Conservation (phyloP, 2,888 invertebrate species). For the Dorcus parallelipipedus region DNA sequence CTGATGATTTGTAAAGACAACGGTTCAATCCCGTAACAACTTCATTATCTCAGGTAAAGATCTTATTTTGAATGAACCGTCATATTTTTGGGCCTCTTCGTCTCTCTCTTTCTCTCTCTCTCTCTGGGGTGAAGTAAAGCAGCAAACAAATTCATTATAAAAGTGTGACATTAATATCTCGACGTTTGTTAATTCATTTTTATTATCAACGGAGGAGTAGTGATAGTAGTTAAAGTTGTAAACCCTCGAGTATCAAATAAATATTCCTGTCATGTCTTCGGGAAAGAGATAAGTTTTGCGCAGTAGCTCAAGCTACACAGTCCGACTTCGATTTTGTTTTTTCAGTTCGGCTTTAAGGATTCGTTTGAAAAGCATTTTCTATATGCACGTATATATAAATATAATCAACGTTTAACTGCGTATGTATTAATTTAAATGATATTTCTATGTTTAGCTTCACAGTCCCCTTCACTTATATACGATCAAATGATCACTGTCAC, state of each 20-base stretch:
- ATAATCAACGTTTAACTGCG: no score
- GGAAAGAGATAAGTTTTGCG: constrained; percentile 2
- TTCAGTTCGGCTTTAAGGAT: background rate
- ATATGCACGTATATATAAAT: no score
- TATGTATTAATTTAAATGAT: constrained; percentile 7
- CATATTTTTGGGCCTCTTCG: background rate
- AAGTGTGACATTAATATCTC: constrained; percentile 44
- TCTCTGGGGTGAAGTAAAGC: constrained; percentile 40
- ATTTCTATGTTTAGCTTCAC: background rate
- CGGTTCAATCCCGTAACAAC: constrained; percentile 1
- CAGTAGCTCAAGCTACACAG: background rate
- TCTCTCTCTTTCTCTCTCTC: constrained; percentile 35
- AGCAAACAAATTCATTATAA: constrained; percentile 45
- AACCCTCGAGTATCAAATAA: constrained; percentile 1
- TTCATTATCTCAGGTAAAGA: constrained; percentile 1
- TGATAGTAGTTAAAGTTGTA: constrained; percentile 36
- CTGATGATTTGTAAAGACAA: constrained; percentile 2
- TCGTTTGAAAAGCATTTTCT: background rate
- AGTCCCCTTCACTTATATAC: constrained; percentile 4
- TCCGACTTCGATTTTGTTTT: constrained; percentile 1
- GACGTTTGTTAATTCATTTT: constrained; percentile 48
- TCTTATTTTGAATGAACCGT: background rate
- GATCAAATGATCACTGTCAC: constrained; percentile 32
- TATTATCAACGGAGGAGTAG: constrained; percentile 48
- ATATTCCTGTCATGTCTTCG: background rate